Conservation (phyloP, 2,888 invertebrate species). For the Chloroclystis v-ata region DNA sequence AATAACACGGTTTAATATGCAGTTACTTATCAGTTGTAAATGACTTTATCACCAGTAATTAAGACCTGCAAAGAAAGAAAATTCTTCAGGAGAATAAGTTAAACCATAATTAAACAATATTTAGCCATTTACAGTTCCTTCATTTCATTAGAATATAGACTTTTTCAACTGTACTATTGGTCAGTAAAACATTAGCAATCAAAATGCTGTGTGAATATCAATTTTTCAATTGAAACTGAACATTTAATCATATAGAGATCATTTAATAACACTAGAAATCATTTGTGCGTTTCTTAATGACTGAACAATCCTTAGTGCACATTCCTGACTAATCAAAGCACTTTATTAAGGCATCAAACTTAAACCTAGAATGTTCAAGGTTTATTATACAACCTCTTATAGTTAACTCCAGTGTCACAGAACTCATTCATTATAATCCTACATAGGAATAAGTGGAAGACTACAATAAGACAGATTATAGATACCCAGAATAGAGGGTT, state of each 20-base stretch:
- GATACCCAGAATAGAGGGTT: constrained; percentile 96
- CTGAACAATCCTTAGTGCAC: not conserved
- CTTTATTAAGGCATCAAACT: constrained; percentile 34
- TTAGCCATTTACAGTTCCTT: too few species aligned
- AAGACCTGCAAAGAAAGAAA: too few species aligned
- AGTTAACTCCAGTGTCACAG: constrained; percentile 84
- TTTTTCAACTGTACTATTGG: too few species aligned
- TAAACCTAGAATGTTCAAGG: constrained; percentile 61
- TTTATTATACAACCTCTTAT: constrained; percentile 84
- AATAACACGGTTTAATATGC: too few species aligned
- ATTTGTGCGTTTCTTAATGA: not conserved
- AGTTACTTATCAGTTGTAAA: too few species aligned
- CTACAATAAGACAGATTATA: constrained; percentile 89
- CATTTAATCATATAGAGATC: constrained; percentile 5
- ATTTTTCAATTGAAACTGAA: not conserved
- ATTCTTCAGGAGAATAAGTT: too few species aligned
- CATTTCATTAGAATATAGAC: too few species aligned
- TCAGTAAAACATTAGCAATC: too few species aligned
- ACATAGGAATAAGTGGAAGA: constrained; percentile 95
- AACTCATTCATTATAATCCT: constrained; percentile 95
- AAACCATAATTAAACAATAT: too few species aligned
- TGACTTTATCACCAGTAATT: too few species aligned
- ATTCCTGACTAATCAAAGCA: constrained; percentile 33
- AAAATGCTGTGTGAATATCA: not conserved
- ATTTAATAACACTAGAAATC: not conserved